Percentiles rank a stretch among this genome's conserved stretches.
Conservation (phyloP, 2,888 invertebrate species). For the Callinectes sapidus region DNA sequence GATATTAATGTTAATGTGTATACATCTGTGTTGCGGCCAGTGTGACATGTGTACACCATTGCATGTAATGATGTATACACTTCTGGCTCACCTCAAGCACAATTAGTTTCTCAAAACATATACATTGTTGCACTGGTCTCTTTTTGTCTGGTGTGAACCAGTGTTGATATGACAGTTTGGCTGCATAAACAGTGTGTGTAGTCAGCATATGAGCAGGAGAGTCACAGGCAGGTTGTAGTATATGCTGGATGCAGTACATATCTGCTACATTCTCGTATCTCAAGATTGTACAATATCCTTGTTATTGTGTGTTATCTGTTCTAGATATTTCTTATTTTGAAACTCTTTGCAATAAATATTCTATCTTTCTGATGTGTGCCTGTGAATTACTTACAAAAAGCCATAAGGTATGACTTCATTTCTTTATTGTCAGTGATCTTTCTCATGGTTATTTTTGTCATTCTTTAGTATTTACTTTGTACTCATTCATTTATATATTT, state of each 20-base stretch:
- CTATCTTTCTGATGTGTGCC: conserved; percentile 65
- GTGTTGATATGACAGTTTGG: conserved; percentile 1
- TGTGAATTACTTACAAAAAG: conserved; percentile 26
- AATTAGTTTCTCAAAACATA: conserved; percentile 1
- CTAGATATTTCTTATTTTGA: conserved; percentile 70
- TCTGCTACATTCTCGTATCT: conserved; percentile 53
- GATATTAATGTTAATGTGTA: conserved; percentile 52
- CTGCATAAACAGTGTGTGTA: neutral
- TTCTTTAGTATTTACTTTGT: too few relatives aligned
- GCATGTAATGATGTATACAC: conserved; percentile 26
- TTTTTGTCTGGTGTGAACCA: neutral
- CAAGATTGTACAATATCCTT: conserved; percentile 64
- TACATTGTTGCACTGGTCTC: conserved; percentile 20
- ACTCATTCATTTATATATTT: too few relatives aligned
- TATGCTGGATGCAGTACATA: conserved; percentile 48
- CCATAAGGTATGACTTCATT: neutral
- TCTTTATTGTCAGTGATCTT: neutral
- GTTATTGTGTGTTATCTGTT: conserved; percentile 68
- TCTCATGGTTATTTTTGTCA: neutral
- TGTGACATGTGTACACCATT: conserved; percentile 41
- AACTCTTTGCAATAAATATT: conserved; percentile 70
- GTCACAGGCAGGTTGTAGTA: conserved; percentile 32
- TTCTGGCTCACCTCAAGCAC: conserved; percentile 8
- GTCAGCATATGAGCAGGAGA: neutral
- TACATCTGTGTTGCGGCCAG: conserved; percentile 38